Percentiles rank a stretch among this genome's conserved stretches.
Evolutionary conservation across 2,113 vertebrate genomes (phyloP).

Genomic region (Phalacrocorax aristotelis): DNA sequence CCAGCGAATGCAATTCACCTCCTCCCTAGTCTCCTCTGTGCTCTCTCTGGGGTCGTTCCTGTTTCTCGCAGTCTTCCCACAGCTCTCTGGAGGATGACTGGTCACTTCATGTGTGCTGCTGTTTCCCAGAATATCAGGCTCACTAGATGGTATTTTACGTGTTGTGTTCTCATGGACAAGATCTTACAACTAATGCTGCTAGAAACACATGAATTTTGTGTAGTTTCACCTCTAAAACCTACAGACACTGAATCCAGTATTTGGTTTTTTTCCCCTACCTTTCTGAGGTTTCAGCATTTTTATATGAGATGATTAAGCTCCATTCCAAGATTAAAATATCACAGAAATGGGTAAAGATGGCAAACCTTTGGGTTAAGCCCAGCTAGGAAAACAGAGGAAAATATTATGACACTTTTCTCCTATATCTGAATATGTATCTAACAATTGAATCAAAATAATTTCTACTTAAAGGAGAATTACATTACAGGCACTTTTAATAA

Average conservation of each 20-base stretch:
- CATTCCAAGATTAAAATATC: background rate
- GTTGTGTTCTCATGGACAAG: background rate
- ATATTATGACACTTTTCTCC: background rate
- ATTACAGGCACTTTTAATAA: constrained; percentile 1
- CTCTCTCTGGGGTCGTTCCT: background rate
- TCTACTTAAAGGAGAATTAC: background rate
- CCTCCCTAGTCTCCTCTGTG: background rate
- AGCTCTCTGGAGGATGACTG: background rate
- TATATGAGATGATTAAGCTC: background rate
- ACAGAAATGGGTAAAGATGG: background rate
- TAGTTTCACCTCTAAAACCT: background rate
- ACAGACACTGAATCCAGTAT: background rate
- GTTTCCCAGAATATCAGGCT: background rate
- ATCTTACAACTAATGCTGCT: background rate
- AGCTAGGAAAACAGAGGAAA: background rate
- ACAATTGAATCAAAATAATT: background rate
- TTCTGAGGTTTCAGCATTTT: background rate
- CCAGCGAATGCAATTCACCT: background rate
- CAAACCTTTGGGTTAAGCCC: background rate
- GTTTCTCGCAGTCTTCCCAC: background rate
- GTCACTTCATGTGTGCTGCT: background rate
- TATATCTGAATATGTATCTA: background rate
- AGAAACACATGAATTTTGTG: background rate
- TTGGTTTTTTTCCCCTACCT: background rate
- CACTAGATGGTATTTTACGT: background rate